A percentile compares a stretch with the other conserved stretches of the same genome.
Conservation (phyloP, 2,888 invertebrate species). For the Pollenia amentaria region DNA sequence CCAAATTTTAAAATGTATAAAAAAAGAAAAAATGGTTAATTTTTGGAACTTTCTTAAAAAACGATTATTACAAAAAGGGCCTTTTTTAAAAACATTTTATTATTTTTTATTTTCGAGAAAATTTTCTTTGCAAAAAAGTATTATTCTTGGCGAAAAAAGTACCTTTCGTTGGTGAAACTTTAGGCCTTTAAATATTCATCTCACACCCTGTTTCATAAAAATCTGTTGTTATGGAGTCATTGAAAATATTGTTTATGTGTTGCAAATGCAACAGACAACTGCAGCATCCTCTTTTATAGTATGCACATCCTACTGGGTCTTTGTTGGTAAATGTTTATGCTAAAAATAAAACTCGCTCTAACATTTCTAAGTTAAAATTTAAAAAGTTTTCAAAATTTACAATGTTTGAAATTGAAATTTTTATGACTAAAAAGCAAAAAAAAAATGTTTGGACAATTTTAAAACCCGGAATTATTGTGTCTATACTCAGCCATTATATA, state of each 20-base stretch:
- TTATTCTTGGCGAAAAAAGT: no score
- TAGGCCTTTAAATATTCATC: no score
- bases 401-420: conserved; percentile 47
- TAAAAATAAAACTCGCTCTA: conserved; percentile 43
- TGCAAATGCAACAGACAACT: conserved; percentile 31
- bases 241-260: conserved; percentile 21
- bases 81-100: no score
- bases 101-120: not conserved
- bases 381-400: not conserved
- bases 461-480: conserved; percentile 27
- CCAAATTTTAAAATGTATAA: no score
- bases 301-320: not conserved
- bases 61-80: no score
- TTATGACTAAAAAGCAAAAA: not conserved
- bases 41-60: no score
- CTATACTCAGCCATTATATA: conserved; percentile 8
- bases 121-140: not conserved
- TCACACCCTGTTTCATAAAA: no score
- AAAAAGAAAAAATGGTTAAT: no score
- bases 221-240: not conserved
- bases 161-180: no score
- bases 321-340: not conserved
- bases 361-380: conserved; percentile 11
- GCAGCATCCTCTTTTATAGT: not conserved
- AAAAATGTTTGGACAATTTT: conserved; percentile 11